Evolutionary conservation across 2,797 vertebrate genomes (phyloP), one percentile per base, ranked within the genome.

Genomic region (Amblyopsis hoosieri): DNA sequence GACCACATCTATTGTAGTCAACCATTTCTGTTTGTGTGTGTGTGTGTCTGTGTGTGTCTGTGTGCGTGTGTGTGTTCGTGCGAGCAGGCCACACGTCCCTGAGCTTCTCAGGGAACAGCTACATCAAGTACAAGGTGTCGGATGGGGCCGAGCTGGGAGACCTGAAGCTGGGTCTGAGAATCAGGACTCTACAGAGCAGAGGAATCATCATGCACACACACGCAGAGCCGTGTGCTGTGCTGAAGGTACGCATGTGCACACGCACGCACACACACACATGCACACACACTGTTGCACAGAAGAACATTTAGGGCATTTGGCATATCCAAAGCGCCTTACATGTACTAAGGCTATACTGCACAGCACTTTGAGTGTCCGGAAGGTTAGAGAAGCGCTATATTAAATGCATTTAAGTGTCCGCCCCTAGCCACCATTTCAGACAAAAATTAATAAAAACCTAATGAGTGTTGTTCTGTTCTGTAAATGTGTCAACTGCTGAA

Each of bases 91-190:
- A 97, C 72, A 93, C 95, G 8, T 98, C 98, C 66, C 90, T 99
- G 82, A 99, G 97, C 74, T 99, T 99, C 91, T 95, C 96, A 68
- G 98, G 98, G 51, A 97, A 96, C 91, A 98, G 96, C 87, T 99
- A 97, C 85, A 98, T 99, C 75, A 98, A 97, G 89, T 99, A 99
- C 85, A 90, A 94, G 12, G 92, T 99, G 74, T 95, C 94, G 31
- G 95, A 98, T 72, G 90, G 90, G 31, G 93, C 93, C 80, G 92
- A 92, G 87, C 92, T 88, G 3, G 93, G 94, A 17, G 94, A 95
- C 84, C 92, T 99, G 88, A 96, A 95, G 74, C 87, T 99, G 66
- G 95, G 93, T 29, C 88, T 99, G 45, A 93, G 96, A 64, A 94
- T 99, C 87, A 90, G 98, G 85, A 99, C 98, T 0, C 91, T 98